Evolutionary conservation across 2,888 invertebrate species (phyloP), one percentile per base, ranked within the genome.

Genomic region (Chromoteleia sp.): DNA sequence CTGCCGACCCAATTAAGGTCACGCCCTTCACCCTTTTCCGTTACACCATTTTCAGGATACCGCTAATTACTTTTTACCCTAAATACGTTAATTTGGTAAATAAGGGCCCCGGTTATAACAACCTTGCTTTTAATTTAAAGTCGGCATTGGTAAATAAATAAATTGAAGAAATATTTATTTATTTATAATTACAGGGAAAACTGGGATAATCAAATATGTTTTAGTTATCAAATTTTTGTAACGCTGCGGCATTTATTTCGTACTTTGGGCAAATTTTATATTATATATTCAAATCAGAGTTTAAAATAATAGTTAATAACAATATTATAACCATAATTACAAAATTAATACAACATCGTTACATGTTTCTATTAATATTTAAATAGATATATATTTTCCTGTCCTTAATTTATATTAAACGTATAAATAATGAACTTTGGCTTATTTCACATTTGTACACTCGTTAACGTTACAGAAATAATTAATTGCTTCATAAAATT

Each of bases 351-450:
- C 41, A 73, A 59, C 39, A 19, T 21, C 70, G 50, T 33, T 56
- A 56, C 33, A 8, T n/a, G 14, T 5, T 52, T 48, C 8, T 21
- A 33, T 12, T 39, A 30, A 48, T 59, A 30, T 39, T 41, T 39
- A 56, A 56, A 56, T 41, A 63, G 1, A 74, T 63, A 41, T 59
- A 54, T 58, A 61, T 43, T 59, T 68, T 65, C 56, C 30, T 52
- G 52, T 65, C 43, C 50, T 56, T 30, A 59, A 67, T 78, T 78
- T 67, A 71, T 73, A 78, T 50, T 54, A 61, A 30, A 67, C 25
- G 56, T 68, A 79, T 74, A 79, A 79, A 74, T 74, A 68, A 36
- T 59, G 68, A 74, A 79, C 79, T 79, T 79, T 79, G 79, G 79
- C 48, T 79, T 68, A 73, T 48, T 67, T 79, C 68, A 74, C 59